Evolutionary conservation across 92 coral and sea anemone genomes (phyloP).

Genomic region (Actinostola sp.): DNA sequence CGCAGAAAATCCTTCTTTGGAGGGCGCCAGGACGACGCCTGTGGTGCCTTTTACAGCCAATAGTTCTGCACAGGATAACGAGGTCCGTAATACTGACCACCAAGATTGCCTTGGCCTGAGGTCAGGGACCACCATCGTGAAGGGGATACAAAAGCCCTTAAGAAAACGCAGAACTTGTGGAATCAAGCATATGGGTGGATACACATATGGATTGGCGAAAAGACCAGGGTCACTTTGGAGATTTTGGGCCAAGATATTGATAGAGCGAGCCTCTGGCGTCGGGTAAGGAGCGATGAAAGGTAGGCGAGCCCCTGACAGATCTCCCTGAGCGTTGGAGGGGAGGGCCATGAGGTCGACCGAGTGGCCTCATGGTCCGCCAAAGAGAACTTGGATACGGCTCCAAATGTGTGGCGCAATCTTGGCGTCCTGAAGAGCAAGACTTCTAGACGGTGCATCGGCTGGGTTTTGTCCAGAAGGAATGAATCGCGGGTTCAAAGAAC

Average conservation of each 20-base stretch:
- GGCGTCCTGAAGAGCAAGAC: constrained; percentile 26
- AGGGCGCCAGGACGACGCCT: constrained; percentile 34
- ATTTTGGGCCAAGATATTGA: constrained; percentile 38
- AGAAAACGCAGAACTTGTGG: constrained; percentile 45
- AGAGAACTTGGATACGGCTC: constrained; percentile 26
- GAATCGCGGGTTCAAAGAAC: constrained; percentile 19
- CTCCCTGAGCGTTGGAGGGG: constrained; percentile 38
- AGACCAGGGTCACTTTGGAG: constrained; percentile 9
- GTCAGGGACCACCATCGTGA: constrained; percentile 42
- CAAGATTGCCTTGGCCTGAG: constrained; percentile 46
- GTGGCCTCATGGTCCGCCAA: constrained; percentile 43
- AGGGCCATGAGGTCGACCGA: constrained; percentile 51
- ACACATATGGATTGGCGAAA: constrained; percentile 34
- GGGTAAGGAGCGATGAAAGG: constrained; percentile 49
- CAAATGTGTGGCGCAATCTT: constrained; percentile 16
- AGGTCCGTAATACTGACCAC: constrained; percentile 55
- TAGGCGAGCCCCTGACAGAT: constrained; percentile 21
- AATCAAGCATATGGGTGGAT: constrained; percentile 35
- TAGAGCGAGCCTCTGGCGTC: too few species aligned
- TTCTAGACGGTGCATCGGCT: constrained; percentile 55
- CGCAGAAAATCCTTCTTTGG: constrained; percentile 33
- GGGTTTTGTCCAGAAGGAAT: constrained; percentile 40
- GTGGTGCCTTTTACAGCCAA: constrained; percentile 31
- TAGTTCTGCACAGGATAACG: neutral
- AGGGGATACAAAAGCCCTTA: neutral